A percentile compares a stretch with the other conserved stretches of the same genome.
phyloP scores from a whole-genome alignment of 2,113 vertebrate genomes.

The Otocyon megalotis region DNA sequence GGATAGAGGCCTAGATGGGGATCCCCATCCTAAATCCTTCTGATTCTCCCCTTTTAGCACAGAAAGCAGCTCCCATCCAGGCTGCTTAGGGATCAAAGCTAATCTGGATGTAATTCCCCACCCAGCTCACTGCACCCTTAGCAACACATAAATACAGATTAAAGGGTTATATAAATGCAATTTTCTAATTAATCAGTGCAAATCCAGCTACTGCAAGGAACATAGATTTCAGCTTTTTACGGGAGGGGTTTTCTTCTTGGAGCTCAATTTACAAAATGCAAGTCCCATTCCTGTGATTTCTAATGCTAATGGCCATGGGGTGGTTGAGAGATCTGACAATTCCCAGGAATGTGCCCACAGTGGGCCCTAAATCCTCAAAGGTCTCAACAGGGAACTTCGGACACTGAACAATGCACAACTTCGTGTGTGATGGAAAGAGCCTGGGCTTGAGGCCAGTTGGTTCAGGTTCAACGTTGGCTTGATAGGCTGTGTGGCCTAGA shows the following conservation, averaged over 20 bases:
- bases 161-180: constrained; percentile 89
- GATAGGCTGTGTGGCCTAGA: not conserved
- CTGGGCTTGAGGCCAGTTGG: not conserved
- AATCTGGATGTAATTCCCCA: constrained; percentile 88
- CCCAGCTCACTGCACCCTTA: constrained; percentile 80
- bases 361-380: not conserved
- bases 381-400: not conserved
- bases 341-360: not conserved
- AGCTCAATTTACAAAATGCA: constrained; percentile 46
- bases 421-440: not conserved
- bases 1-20: constrained; percentile 52
- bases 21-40: not conserved
- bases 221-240: constrained; percentile 52
- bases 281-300: not conserved
- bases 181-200: constrained; percentile 88
- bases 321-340: not conserved
- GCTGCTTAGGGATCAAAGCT: constrained; percentile 83
- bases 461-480: not conserved
- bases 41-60: constrained; percentile 46
- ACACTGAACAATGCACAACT: not conserved
- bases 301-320: not conserved
- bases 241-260: constrained; percentile 47
- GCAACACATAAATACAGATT: constrained; percentile 85
- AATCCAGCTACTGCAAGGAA: constrained; percentile 71
- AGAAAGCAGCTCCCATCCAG: constrained; percentile 73